Percentiles rank a stretch among this genome's conserved stretches.
These are phyloP conservation scores for Himalopsyche phryganea DNA, from an alignment of 1,140 invertebrate species.

Conservation along the genomic window DNA sequence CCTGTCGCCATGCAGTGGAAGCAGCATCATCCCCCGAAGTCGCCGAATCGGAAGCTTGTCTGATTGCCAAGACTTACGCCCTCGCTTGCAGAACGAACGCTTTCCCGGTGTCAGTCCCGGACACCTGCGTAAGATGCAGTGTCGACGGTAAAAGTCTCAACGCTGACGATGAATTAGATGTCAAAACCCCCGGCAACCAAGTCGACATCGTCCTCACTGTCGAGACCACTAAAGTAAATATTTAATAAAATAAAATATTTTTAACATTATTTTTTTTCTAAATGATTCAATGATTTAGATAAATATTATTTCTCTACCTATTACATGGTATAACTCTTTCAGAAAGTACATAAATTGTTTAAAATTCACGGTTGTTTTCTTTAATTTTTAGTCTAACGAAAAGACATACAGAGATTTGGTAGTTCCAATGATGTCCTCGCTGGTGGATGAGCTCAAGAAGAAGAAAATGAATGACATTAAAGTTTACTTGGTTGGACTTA, in stretches of 20 bases:
- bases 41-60: conserved; percentile 53
- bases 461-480: conserved; percentile 49
- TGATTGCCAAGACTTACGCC: conserved; percentile 59
- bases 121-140: conserved; percentile 60
- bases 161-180: conserved; percentile 59
- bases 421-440: conserved; percentile 47
- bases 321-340: no score
- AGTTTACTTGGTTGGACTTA: conserved; percentile 45
- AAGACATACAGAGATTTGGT: conserved; percentile 52
- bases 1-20: conserved; percentile 58
- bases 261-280: no score
- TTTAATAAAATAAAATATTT: no score
- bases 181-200: conserved; percentile 64
- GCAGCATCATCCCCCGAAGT: conserved; percentile 46
- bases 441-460: conserved; percentile 47
- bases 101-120: conserved; percentile 54
- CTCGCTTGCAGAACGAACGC: conserved; percentile 52
- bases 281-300: no score
- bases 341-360: no score
- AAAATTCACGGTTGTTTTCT: no score
- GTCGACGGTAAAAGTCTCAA: conserved; percentile 48
- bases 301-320: no score
- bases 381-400: conserved; percentile 7
- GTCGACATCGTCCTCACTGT: conserved; percentile 71
- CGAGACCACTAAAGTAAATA: conserved; percentile 58